Conservation (phyloP, 2,888 invertebrate genomes). For the Protodeltote pygarga region DNA sequence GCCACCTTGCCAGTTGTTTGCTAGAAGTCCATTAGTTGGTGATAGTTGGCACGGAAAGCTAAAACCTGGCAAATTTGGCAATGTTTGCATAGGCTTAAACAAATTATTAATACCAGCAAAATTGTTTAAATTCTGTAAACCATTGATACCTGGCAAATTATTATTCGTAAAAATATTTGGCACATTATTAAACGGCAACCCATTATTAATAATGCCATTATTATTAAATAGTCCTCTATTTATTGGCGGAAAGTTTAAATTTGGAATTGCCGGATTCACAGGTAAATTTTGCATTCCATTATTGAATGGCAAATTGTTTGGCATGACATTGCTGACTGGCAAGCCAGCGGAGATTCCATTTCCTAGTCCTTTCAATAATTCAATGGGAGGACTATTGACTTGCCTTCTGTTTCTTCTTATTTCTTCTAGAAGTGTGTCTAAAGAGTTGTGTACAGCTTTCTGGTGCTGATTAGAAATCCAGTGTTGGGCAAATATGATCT, state of each 20-base stretch:
- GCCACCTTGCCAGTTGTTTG: slow-evolving; percentile 22
- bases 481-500: slow-evolving; percentile 52
- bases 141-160: slow-evolving; percentile 10
- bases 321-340: slow-evolving; percentile 1
- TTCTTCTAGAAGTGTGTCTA: background rate
- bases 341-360: slow-evolving; percentile 5
- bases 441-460: slow-evolving; percentile 12
- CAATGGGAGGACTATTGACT: background rate
- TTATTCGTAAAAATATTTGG: slow-evolving; percentile 9
- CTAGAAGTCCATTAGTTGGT: background rate
- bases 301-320: background rate
- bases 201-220: slow-evolving; percentile 11
- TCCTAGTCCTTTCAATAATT: background rate
- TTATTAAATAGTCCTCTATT: slow-evolving; percentile 3
- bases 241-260: background rate
- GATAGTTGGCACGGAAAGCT: background rate
- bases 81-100: slow-evolving; percentile 6
- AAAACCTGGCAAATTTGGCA: slow-evolving; percentile 20
- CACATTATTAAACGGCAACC: background rate
- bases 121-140: slow-evolving; percentile 2
- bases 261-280: slow-evolving; percentile 1
- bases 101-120: slow-evolving; percentile 4
- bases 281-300: slow-evolving; percentile 8
- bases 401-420: slow-evolving; percentile 26
- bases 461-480: slow-evolving; percentile 33